Conservation (phyloP, 2,888 invertebrate genomes). For the Tenthredo scrophulariae region DNA sequence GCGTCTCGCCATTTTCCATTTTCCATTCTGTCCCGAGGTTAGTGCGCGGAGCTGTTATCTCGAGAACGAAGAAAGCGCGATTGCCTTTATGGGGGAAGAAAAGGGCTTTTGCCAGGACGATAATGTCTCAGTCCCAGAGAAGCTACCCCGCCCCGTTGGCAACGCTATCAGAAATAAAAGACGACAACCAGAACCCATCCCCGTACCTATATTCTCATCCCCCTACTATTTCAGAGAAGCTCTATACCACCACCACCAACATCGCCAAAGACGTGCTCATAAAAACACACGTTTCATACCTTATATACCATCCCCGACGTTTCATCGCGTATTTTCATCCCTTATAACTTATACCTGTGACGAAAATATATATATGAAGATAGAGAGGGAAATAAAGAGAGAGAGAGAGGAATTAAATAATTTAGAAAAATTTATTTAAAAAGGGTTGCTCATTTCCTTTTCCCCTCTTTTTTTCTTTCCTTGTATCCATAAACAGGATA, state of each 20-base stretch:
- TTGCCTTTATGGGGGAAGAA: constrained; percentile 79
- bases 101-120: constrained; percentile 77
- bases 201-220: not conserved
- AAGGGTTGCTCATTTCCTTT: not conserved
- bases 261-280: constrained; percentile 34
- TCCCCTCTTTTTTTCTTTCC: not conserved
- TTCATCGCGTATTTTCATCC: not conserved
- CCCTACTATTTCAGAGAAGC: not conserved
- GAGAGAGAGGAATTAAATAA: not conserved
- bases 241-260: constrained; percentile 6
- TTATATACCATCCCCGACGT: not conserved
- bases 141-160: constrained; percentile 24
- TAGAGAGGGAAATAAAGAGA: not conserved
- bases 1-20: constrained; percentile 43
- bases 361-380: not conserved
- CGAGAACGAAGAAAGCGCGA: constrained; percentile 76
- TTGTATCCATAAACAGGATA: not conserved
- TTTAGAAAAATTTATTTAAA: not conserved
- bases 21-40: constrained; percentile 31
- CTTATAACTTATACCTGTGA: not conserved
- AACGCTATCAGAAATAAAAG: constrained; percentile 51
- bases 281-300: constrained; percentile 60
- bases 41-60: constrained; percentile 71
- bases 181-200: constrained; percentile 20
- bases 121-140: constrained; percentile 72